phyloP scores from a whole-genome alignment of 1,140 invertebrate genomes.

The Portunus trituberculatus region DNA sequence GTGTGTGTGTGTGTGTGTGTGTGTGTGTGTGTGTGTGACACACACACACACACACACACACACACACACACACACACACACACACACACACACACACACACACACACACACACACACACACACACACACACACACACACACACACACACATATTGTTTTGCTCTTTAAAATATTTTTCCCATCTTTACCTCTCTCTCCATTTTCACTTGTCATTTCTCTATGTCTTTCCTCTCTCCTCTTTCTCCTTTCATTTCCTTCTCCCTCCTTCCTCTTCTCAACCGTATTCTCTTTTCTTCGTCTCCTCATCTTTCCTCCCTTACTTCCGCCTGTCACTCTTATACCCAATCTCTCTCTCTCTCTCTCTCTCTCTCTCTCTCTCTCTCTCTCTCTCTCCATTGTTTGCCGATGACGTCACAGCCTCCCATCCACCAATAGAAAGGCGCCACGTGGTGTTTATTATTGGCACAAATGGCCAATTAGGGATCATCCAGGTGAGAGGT shows the following conservation, averaged over 20 bases:
- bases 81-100: no score
- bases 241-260: not conserved
- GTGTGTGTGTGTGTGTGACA: no score
- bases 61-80: no score
- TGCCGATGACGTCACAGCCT: not conserved
- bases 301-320: not conserved
- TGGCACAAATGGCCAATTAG: not conserved
- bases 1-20: no score
- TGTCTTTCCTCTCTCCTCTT: not conserved
- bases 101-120: no score
- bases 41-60: no score
- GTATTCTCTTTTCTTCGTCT: not conserved
- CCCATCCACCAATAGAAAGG: not conserved
- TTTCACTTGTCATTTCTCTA: not conserved
- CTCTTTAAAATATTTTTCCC: not conserved
- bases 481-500: not conserved
- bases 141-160: no score
- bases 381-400: not conserved
- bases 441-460: not conserved
- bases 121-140: no score
- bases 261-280: not conserved
- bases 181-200: not conserved
- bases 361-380: no score
- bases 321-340: no score
- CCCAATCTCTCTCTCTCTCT: no score